Conservation (phyloP, 2,797 vertebrate species). For the Tapera naevia region DNA sequence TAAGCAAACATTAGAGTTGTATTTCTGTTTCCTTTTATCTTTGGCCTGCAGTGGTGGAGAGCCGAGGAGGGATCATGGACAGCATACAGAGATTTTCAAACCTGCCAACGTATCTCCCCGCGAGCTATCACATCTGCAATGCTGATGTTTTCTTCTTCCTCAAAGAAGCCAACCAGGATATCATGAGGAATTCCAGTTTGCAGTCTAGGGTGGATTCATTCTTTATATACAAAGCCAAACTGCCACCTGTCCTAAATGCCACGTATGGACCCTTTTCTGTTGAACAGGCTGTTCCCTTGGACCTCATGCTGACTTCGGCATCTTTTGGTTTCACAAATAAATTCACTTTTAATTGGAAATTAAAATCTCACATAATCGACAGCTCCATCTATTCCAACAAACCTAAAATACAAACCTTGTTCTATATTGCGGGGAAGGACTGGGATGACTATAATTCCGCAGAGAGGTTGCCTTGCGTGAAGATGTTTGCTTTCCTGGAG, state of each 20-base stretch:
- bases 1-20: conserved; percentile 6
- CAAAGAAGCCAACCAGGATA: conserved; percentile 91
- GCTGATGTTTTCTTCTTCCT: conserved; percentile 89
- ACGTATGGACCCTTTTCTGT: conserved; percentile 89
- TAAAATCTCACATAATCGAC: conserved; percentile 88
- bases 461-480: conserved; percentile 86
- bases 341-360: conserved; percentile 89
- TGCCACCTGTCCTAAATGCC: conserved; percentile 83
- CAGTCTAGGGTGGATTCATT: conserved; percentile 87
- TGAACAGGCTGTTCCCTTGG: conserved; percentile 81
- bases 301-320: conserved; percentile 82
- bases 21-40: conserved; percentile 44
- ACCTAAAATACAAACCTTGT: conserved; percentile 91
- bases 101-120: conserved; percentile 88
- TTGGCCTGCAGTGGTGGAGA: conserved; percentile 76
- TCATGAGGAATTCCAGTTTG: conserved; percentile 91
- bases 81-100: conserved; percentile 83
- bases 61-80: conserved; percentile 74
- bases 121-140: conserved; percentile 81
- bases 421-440: conserved; percentile 87
- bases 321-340: conserved; percentile 76
- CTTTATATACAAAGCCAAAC: conserved; percentile 85
- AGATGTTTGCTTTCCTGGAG: conserved; percentile 86
- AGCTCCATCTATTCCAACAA: conserved; percentile 83
- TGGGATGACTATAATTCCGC: conserved; percentile 82